phyloP scores from a whole-genome alignment of 2,888 invertebrate species.

The Archips crataeganus region DNA sequence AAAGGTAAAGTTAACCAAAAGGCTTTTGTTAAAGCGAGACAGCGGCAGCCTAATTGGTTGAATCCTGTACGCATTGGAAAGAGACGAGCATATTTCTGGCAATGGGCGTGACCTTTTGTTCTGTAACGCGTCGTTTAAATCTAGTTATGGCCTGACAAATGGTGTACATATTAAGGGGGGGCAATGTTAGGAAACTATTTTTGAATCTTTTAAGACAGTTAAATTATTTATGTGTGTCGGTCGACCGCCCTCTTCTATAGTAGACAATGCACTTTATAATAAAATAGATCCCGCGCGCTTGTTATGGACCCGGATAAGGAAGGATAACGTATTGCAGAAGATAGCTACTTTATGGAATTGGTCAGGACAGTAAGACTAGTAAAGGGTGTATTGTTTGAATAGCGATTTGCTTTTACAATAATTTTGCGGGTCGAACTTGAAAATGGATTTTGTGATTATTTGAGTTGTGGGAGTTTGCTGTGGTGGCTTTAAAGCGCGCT shows the following conservation, averaged over 20 bases:
- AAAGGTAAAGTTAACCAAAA: slow-evolving; percentile 71
- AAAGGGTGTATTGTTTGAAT: slow-evolving; percentile 77
- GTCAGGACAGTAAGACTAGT: slow-evolving; percentile 75
- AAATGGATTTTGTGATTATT: slow-evolving; percentile 53
- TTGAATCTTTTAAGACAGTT: slow-evolving; percentile 86
- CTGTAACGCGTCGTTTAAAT: slow-evolving; percentile 82
- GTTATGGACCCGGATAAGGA: slow-evolving; percentile 82
- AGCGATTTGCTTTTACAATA: slow-evolving; percentile 69
- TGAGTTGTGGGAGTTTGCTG: slow-evolving; percentile 49
- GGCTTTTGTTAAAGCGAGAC: slow-evolving; percentile 68
- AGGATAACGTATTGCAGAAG: slow-evolving; percentile 81
- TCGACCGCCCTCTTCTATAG: slow-evolving; percentile 76
- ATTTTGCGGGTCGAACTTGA: slow-evolving; percentile 59
- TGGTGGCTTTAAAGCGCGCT: slow-evolving; percentile 1
- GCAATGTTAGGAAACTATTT: slow-evolving; percentile 86
- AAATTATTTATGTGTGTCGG: slow-evolving; percentile 84
- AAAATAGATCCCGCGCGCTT: slow-evolving; percentile 81
- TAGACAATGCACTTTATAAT: slow-evolving; percentile 85
- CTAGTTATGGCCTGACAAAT: slow-evolving; percentile 86
- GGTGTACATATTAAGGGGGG: slow-evolving; percentile 85
- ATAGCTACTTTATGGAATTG: slow-evolving; percentile 82
- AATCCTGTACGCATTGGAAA: slow-evolving; percentile 49
- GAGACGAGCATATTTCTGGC: slow-evolving; percentile 58
- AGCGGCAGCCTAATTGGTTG: slow-evolving; percentile 42
- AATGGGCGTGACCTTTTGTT: slow-evolving; percentile 73